Base-by-base conservation (phyloP, 92 coral and sea anemone genomes). In the Epizoanthus stellaris region DNA sequence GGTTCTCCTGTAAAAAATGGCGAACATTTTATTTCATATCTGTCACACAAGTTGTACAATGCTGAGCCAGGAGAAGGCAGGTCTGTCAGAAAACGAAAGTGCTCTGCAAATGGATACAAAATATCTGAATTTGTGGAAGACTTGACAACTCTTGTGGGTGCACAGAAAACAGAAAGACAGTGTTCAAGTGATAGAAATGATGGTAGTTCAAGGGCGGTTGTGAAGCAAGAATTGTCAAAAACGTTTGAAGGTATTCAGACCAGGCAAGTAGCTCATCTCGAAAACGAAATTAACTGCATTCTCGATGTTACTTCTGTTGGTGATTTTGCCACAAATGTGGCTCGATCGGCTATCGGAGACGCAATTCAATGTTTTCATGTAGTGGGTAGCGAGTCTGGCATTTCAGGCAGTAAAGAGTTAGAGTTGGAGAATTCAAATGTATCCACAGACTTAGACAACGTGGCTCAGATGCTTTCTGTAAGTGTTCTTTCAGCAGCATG, bases 1-100 rank as follows among this genome's bases (percentile, higher is more conserved):
- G 85, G 85, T 45, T 85, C 94, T 15, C 90, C 92, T n/a, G 92
- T 91, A 0, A 91, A 85, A 57, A 88, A 88, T 70, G 92, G 92
- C 1, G 84, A 70, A 21, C 80, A 42, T n/a, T 6, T 92, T 11
- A 75, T 85, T 19, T 92, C 95, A 0, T 90, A 79, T 65, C 73
- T 92, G 76, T 83, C 91, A 17, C 75, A 85, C 21, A 88, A 75
- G 57, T 6, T 43, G 23, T 57, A 45, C 76, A 19, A 62, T 21
- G 76, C 30, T 49, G 59, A 86, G 4, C 20, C 47, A 1, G 70
- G 54, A 3, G 56, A 61, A 3, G 52, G 19, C 3, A 36, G 6
- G 1, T 8, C 82, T 19, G 16, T 20, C 60, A 49, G 21, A 39
- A 30, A 23, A 23, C 59, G 10, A 59, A 54, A 67, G 21, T 14